Evolutionary conservation across 2,888 invertebrate genomes (phyloP).

Genomic region (Cecidostiba fungosa): DNA sequence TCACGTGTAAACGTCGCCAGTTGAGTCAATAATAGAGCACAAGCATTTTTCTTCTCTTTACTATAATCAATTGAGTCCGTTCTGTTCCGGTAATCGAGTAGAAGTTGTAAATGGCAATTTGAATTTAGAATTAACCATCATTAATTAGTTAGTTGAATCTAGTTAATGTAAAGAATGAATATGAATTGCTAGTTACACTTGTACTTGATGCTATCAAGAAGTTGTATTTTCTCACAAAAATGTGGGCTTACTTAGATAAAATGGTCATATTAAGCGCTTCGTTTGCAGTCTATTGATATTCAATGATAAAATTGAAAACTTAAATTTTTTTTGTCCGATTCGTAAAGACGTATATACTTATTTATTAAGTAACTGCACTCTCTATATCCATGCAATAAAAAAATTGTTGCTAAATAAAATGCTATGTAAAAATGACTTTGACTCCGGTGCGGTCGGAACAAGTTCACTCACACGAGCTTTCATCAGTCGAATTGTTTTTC

Average conservation of each 20-base stretch:
- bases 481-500: constrained; percentile 63
- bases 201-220: constrained; percentile 22
- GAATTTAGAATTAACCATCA: constrained; percentile 14
- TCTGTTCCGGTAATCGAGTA: constrained; percentile 23
- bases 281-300: neutral
- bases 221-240: constrained; percentile 40
- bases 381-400: neutral
- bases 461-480: constrained; percentile 64
- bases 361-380: constrained; percentile 5
- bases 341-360: constrained; percentile 11
- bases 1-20: constrained; percentile 46
- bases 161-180: constrained; percentile 48
- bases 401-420: constrained; percentile 50
- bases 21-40: constrained; percentile 55
- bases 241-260: neutral
- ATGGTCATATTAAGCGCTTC: neutral
- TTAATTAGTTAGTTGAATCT: constrained; percentile 40
- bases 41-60: constrained; percentile 60
- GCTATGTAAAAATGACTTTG: constrained; percentile 55
- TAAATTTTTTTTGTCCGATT: constrained; percentile 3
- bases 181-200: constrained; percentile 52
- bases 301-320: constrained; percentile 9
- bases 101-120: constrained; percentile 57
- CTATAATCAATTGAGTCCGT: constrained; percentile 31
- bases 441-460: constrained; percentile 57